phyloP scores from a whole-genome alignment of 1,140 invertebrate genomes.

The Ceratina australensis region DNA sequence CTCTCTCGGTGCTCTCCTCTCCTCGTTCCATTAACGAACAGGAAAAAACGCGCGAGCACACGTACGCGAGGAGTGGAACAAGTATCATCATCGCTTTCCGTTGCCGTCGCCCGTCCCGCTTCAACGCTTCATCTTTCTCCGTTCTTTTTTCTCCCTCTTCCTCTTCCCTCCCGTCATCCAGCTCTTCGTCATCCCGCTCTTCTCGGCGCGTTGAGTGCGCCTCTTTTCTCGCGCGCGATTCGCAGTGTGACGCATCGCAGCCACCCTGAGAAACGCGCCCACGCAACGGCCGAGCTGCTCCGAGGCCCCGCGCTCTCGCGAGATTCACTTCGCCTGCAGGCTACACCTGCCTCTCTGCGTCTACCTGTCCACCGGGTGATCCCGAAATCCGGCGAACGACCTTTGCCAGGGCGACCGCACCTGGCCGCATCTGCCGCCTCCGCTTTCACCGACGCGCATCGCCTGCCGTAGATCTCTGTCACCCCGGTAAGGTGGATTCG shows the following conservation, averaged over 20 bases:
- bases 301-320: slow-evolving; percentile 51
- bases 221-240: slow-evolving; percentile 63
- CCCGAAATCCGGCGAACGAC: slow-evolving; percentile 40
- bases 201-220: slow-evolving; percentile 44
- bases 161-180: background rate
- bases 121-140: slow-evolving; percentile 34
- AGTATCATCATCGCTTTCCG: slow-evolving; percentile 38
- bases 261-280: slow-evolving; percentile 77
- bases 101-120: slow-evolving; percentile 23
- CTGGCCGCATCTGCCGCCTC: slow-evolving; percentile 16
- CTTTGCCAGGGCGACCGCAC: background rate
- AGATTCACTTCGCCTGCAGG: slow-evolving; percentile 68
- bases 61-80: background rate
- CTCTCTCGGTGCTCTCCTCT: slow-evolving; percentile 53
- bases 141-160: background rate
- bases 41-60: background rate
- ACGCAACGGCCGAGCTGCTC: slow-evolving; percentile 62
- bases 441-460: slow-evolving; percentile 22
- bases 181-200: slow-evolving; percentile 30
- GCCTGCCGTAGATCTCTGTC: slow-evolving; percentile 21
- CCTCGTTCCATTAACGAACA: slow-evolving; percentile 36
- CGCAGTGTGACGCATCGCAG: slow-evolving; percentile 73
- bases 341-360: slow-evolving; percentile 70
- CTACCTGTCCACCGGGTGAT: slow-evolving; percentile 56
- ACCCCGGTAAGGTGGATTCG: slow-evolving; percentile 12